These are phyloP conservation scores for Beaufortia kweichowensis DNA, from an alignment of 2,113 vertebrate genomes.

Conservation along the genomic window DNA sequence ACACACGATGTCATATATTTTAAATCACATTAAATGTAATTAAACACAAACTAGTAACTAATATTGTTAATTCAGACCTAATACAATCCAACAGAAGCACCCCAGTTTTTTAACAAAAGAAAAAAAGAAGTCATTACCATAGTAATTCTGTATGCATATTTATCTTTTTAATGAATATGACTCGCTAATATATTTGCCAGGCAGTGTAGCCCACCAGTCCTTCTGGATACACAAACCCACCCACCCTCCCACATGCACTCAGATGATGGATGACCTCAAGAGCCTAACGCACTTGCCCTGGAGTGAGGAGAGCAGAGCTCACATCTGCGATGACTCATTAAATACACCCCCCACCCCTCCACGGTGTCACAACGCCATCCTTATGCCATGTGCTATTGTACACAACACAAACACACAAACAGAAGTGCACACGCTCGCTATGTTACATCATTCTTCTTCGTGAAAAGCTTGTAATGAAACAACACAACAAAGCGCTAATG, in stretches of 20 bases:
- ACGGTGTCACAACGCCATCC: constrained; percentile 16
- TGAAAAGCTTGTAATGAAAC: neutral
- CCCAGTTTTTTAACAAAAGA: constrained; percentile 4
- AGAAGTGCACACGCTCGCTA: constrained; percentile 3
- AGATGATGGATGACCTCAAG: constrained; percentile 54
- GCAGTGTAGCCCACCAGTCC: constrained; percentile 24
- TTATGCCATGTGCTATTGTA: constrained; percentile 4
- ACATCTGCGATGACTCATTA: constrained; percentile 55
- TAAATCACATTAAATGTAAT: no score
- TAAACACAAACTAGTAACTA: no score
- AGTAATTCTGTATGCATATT: constrained; percentile 36
- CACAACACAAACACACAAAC: constrained; percentile 40
- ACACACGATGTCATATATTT: no score
- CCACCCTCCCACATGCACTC: constrained; percentile 25
- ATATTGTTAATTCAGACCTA: no score
- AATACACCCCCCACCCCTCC: constrained; percentile 14
- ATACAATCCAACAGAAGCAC: neutral
- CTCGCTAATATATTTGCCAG: constrained; percentile 22
- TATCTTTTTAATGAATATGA: constrained; percentile 42
- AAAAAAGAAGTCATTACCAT: constrained; percentile 26
- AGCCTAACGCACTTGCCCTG: constrained; percentile 40
- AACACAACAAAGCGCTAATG: neutral
- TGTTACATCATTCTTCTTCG: constrained; percentile 3
- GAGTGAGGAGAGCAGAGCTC: constrained; percentile 33
- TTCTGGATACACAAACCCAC: constrained; percentile 11